phyloP scores from a whole-genome alignment of 2,797 vertebrate species.

The Oreonectes daqikongensis region DNA sequence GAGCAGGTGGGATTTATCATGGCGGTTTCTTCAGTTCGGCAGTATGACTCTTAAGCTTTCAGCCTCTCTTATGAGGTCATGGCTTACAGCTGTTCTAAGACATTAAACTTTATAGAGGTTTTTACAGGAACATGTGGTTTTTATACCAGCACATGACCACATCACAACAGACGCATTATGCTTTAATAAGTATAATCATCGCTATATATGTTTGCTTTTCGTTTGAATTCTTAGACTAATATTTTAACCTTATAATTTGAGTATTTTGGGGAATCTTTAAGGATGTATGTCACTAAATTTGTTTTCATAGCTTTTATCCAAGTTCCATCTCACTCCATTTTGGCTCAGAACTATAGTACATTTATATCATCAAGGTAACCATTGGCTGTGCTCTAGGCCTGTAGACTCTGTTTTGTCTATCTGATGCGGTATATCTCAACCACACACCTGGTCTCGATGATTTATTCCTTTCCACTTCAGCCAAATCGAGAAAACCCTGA shows the following conservation, averaged over 20 bases:
- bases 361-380: not conserved
- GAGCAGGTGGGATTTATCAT: slow-evolving; percentile 50
- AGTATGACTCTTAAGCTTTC: slow-evolving; percentile 31
- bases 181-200: not conserved
- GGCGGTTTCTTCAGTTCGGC: slow-evolving; percentile 39
- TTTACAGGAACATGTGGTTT: slow-evolving; percentile 21
- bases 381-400: too few species aligned
- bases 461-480: slow-evolving; percentile 3
- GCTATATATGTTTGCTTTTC: slow-evolving; percentile 5
- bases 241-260: not conserved
- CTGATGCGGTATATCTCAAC: not conserved
- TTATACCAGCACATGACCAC: not conserved
- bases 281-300: not conserved
- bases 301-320: slow-evolving; percentile 22
- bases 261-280: not conserved
- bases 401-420: too few species aligned
- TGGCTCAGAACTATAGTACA: not conserved
- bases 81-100: slow-evolving; percentile 16
- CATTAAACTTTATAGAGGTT: slow-evolving; percentile 32
- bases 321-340: not conserved
- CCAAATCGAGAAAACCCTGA: not conserved
- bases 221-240: slow-evolving; percentile 3
- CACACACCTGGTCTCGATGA: not conserved
- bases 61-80: slow-evolving; percentile 44
- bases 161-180: slow-evolving; percentile 2